These are phyloP conservation scores for Zosterops pallidus DNA, from an alignment of 2,113 vertebrate genomes.

Conservation along the genomic window DNA sequence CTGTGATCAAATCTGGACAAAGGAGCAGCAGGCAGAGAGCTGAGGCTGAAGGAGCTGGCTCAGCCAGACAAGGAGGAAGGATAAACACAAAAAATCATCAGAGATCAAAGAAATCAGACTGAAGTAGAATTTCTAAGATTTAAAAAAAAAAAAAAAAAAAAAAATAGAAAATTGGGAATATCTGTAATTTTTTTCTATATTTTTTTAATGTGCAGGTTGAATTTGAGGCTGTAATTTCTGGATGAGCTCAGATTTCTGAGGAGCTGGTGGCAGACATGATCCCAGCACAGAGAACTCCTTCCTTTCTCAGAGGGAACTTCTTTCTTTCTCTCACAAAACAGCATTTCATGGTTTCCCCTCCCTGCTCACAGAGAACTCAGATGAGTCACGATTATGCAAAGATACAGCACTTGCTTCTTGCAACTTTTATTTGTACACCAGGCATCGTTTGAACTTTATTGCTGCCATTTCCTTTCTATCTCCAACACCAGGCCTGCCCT, in stretches of 20 bases:
- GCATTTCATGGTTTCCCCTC: not conserved
- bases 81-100: not conserved
- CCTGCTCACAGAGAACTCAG: not conserved
- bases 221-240: not conserved
- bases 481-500: not conserved
- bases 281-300: not conserved
- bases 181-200: not conserved
- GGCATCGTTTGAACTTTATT: conserved; percentile 41
- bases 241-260: not conserved
- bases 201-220: not conserved
- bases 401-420: conserved; percentile 3
- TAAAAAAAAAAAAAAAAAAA: not conserved
- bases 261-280: accelerated
- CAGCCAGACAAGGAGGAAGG: not conserved
- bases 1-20: not conserved
- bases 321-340: not conserved
- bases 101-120: not conserved
- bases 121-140: not conserved
- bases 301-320: not conserved
- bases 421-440: conserved; percentile 45
- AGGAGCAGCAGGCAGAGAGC: not conserved
- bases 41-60: not conserved
- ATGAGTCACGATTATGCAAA: conserved; percentile 40
- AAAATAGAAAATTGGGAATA: not conserved
- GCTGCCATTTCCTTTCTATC: conserved; percentile 40